Base-by-base conservation (phyloP, 2,113 vertebrate species). In the Galemys pyrenaicus region DNA sequence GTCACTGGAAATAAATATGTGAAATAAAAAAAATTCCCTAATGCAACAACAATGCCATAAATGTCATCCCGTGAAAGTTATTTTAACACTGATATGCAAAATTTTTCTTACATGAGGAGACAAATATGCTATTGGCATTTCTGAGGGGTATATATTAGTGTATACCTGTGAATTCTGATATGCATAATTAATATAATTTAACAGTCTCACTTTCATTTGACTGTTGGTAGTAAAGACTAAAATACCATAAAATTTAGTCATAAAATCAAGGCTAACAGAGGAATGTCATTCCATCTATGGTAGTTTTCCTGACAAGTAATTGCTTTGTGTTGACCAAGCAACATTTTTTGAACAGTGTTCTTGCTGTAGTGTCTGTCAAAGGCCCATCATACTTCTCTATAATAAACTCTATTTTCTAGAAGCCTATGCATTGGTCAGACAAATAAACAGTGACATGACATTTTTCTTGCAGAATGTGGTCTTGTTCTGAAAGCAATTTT, bases 401-500 rank as follows among this genome's bases (percentile, higher is more conserved):
- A 91, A 94, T 94, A 96, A 93, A 96, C 93, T 95, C 68, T 71
- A 64, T 95, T 92, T 93, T 68, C 77, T 85, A 75, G 80, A 93
- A 89, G 71, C n/a, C 73, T 89, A 60, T 95, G 39, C 26, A 93
- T 54, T 89, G 89, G 94, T 93, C 94, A 94, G 93, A 92, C 65
- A 94, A 92, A 84, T 96, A 94, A 96, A 97, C n/a, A 94, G 71
- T 70, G 39, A 15, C 51, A 49, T 96, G 96, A 75, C 89, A 95
- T 96, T 96, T 97, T 93, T 95, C 94, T 94, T 95, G 65, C 75
- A 79, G 89, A 96, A 94, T 93, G 51, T 82, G 73, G 30, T 96
- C 95, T 92, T 95, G 49, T 88, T 96, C 94, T 85, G 87, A 94
- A 96, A 96, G 87, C 89, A 97, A 96, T 96, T 97, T 97, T 89